These are phyloP conservation scores for Limenitis camilla DNA, from an alignment of 2,888 invertebrate species.

Conservation along the genomic window DNA sequence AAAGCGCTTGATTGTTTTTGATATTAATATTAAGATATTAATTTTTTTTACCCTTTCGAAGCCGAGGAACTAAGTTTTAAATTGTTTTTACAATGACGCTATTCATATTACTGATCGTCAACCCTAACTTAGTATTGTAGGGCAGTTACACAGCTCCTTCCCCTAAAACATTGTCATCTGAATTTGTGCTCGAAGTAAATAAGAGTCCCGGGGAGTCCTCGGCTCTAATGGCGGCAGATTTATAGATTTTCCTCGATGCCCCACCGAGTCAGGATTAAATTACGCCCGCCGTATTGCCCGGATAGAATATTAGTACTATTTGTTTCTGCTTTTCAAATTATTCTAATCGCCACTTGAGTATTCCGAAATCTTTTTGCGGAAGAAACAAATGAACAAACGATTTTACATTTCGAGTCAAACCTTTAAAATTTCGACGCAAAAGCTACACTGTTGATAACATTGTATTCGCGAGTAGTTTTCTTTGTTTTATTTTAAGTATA, in stretches of 20 bases:
- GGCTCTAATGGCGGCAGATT: constrained; percentile 73
- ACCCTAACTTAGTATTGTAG: constrained; percentile 48
- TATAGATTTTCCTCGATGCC: constrained; percentile 72
- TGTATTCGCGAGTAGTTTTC: no score
- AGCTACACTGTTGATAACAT: no score
- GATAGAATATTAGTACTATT: constrained; percentile 69
- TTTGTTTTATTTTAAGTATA: no score
- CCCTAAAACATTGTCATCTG: constrained; percentile 76
- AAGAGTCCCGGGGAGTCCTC: constrained; percentile 70
- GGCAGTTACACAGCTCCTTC: constrained; percentile 69
- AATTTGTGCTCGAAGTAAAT: constrained; percentile 74
- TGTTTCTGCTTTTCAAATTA: constrained; percentile 56
- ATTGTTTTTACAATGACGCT: no score
- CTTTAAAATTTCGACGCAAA: no score
- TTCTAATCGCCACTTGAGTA: constrained; percentile 39
- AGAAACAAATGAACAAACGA: constrained; percentile 24
- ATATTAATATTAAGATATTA: no score
- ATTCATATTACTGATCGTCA: constrained; percentile 26
- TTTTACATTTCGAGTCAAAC: no score
- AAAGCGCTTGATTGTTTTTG: no score
- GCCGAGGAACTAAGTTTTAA: no score
- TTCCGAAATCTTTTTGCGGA: constrained; percentile 5
- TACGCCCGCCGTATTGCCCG: constrained; percentile 69
- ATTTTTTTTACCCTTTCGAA: no score
- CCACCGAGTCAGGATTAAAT: constrained; percentile 70